phyloP scores from a whole-genome alignment of 2,888 invertebrate species.

The Euplexia lucipara region DNA sequence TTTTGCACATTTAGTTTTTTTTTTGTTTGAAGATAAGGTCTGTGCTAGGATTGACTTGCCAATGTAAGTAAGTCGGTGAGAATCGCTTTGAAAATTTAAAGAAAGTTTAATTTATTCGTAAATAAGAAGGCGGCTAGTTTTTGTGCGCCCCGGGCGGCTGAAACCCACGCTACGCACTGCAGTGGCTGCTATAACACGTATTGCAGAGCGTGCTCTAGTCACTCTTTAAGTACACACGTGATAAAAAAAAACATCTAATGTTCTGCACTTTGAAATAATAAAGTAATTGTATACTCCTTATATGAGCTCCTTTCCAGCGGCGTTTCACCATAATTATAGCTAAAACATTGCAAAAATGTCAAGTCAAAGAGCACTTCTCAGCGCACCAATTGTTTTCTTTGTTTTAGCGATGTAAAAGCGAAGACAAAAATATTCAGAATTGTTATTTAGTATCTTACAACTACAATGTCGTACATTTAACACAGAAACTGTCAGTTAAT shows the following conservation, averaged over 20 bases:
- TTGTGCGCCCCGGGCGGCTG: no score
- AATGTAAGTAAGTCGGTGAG: no score
- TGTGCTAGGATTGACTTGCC: no score
- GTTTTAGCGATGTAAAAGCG: slow-evolving; percentile 43
- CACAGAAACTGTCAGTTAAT: slow-evolving; percentile 62
- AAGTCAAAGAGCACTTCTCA: slow-evolving; percentile 35
- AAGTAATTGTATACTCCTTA: slow-evolving; percentile 37
- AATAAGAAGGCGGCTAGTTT: no score
- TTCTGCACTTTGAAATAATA: slow-evolving; percentile 9
- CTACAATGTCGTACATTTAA: slow-evolving; percentile 37
- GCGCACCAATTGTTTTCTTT: slow-evolving; percentile 18
- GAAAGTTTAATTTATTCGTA: no score
- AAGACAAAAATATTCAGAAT: slow-evolving; percentile 36
- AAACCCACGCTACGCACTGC: background rate
- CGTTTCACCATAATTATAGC: slow-evolving; percentile 27
- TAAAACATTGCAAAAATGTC: slow-evolving; percentile 48
- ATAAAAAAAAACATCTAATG: slow-evolving; percentile 27
- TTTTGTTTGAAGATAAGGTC: no score
- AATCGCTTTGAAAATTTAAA: no score
- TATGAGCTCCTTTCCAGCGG: slow-evolving; percentile 13
- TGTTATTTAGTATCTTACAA: slow-evolving; percentile 49
- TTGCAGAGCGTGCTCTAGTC: slow-evolving; percentile 18
- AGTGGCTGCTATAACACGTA: slow-evolving; percentile 31
- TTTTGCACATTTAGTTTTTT: no score
- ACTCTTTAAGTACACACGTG: slow-evolving; percentile 38